A percentile compares a stretch with the other conserved stretches of the same genome.
Evolutionary conservation across 2,888 invertebrate species (phyloP).

Genomic region (Spodoptera littoralis): DNA sequence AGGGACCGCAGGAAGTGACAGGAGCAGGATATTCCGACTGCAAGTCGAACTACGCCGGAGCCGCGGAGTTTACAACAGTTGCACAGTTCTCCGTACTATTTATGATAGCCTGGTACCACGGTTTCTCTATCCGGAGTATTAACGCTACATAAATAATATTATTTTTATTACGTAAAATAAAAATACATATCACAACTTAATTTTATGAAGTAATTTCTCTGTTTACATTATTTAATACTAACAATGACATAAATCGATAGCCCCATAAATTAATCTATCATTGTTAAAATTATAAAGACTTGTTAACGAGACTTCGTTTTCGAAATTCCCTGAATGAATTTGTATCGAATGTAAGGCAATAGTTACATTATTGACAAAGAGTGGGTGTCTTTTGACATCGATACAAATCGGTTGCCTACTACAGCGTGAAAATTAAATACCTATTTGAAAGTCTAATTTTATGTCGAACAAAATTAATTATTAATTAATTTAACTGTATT

Average conservation of each 20-base stretch:
- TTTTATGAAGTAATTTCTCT: too few relatives aligned
- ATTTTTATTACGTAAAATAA: too few relatives aligned
- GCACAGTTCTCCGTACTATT: conserved; percentile 50
- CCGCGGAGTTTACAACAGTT: conserved; percentile 62
- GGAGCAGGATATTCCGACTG: conserved; percentile 74
- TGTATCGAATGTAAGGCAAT: too few relatives aligned
- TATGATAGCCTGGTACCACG: conserved; percentile 54
- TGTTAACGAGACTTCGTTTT: too few relatives aligned
- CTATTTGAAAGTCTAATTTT: conserved; percentile 49
- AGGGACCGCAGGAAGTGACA: conserved; percentile 74
- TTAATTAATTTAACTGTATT: conserved; percentile 38
- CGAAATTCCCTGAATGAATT: too few relatives aligned
- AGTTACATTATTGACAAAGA: too few relatives aligned
- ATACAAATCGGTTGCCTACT: conserved; percentile 29
- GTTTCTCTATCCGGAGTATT: conserved; percentile 39
- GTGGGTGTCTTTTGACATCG: conserved; percentile 8
- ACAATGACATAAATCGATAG: too few relatives aligned
- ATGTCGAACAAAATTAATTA: conserved; percentile 36
- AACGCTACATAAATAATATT: neutral
- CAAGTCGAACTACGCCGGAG: conserved; percentile 65
- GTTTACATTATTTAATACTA: too few relatives aligned
- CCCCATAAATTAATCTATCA: too few relatives aligned
- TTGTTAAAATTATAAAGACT: too few relatives aligned
- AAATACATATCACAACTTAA: too few relatives aligned
- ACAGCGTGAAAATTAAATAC: conserved; percentile 12